Evolutionary conservation across 2,113 vertebrate genomes (phyloP).

Genomic region (Mixornis gularis): DNA sequence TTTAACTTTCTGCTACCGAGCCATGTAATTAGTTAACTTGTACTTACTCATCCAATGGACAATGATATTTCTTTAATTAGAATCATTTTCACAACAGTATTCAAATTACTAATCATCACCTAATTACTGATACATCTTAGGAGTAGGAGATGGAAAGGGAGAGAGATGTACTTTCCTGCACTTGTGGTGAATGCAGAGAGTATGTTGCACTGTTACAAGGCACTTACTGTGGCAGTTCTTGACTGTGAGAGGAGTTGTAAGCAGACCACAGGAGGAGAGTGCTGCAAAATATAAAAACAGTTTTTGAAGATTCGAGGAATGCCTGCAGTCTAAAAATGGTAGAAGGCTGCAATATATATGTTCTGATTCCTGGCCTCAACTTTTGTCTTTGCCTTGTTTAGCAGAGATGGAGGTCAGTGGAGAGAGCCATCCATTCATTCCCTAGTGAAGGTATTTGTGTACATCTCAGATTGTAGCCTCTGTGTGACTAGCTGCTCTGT

Average conservation of each 20-base stretch:
- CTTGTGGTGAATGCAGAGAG: neutral
- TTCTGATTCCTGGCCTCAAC: neutral
- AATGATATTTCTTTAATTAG: slow-evolving; percentile 48
- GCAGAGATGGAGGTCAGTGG: neutral
- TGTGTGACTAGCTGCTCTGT: neutral
- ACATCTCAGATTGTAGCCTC: neutral
- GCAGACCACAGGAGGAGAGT: neutral
- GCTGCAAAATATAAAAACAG: neutral
- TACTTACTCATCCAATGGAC: neutral
- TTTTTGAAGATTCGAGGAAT: neutral
- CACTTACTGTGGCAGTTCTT: neutral
- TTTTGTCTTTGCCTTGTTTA: neutral
- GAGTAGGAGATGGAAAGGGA: neutral
- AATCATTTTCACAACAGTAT: slow-evolving; percentile 10
- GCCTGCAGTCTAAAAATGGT: neutral
- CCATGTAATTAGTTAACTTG: slow-evolving; percentile 22
- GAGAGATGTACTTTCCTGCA: neutral
- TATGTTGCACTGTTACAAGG: neutral
- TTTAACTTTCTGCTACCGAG: neutral
- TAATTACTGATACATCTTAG: slow-evolving; percentile 3
- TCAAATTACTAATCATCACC: neutral
- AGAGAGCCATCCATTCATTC: neutral
- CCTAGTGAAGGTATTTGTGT: neutral
- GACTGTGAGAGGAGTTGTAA: neutral
- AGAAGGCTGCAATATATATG: neutral